These are phyloP conservation scores for Melanotaenia maccullochi DNA, from an alignment of 2,797 vertebrate genomes.

Conservation along the genomic window DNA sequence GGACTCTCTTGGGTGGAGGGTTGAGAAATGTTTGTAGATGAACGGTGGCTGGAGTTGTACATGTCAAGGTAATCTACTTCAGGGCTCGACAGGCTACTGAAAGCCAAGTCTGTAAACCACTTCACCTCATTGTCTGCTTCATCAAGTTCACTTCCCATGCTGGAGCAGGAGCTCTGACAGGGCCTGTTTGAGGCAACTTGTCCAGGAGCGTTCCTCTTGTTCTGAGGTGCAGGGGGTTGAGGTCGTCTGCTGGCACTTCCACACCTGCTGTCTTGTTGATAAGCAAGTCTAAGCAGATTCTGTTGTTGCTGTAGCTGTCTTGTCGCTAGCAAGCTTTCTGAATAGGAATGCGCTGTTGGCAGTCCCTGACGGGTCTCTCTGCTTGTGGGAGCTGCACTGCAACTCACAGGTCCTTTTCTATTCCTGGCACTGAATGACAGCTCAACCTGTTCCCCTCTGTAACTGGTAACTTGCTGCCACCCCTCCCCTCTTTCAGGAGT, in stretches of 20 bases:
- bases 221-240: conserved; percentile 65
- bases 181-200: conserved; percentile 64
- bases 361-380: conserved; percentile 81
- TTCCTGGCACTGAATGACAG: conserved; percentile 91
- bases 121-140: conserved; percentile 89
- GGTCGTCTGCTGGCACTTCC: conserved; percentile 67
- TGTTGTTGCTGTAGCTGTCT: conserved; percentile 83
- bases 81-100: conserved; percentile 84
- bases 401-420: conserved; percentile 85
- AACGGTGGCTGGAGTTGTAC: conserved; percentile 87
- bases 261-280: conserved; percentile 76
- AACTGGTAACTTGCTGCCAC: conserved; percentile 74
- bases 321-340: conserved; percentile 79
- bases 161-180: conserved; percentile 81
- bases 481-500: conserved; percentile 76
- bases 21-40: conserved; percentile 84
- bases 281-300: conserved; percentile 68
- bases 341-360: conserved; percentile 80
- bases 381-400: conserved; percentile 82
- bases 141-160: conserved; percentile 88
- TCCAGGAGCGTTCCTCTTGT: conserved; percentile 65
- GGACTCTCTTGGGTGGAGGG: conserved; percentile 86
- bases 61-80: conserved; percentile 86
- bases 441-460: conserved; percentile 90
- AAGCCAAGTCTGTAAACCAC: conserved; percentile 85